These are phyloP conservation scores for Cariama cristata DNA, from an alignment of 2,113 vertebrate species.

Conservation along the genomic window DNA sequence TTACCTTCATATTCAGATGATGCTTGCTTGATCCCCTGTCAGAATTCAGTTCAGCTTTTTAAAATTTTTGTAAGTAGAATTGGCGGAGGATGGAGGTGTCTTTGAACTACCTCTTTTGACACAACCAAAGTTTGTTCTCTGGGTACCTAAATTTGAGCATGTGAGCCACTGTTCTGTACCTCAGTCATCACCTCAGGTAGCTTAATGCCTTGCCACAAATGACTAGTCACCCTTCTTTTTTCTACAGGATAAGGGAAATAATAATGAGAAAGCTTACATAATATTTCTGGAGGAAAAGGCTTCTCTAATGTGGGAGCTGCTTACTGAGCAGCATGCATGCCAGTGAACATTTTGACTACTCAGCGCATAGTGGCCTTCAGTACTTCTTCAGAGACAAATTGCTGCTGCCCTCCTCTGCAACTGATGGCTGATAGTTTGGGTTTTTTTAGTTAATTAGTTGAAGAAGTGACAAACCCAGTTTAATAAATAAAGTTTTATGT, in stretches of 20 bases:
- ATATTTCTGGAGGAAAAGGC: neutral
- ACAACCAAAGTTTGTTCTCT: neutral
- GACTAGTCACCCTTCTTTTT: neutral
- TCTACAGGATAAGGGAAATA: neutral
- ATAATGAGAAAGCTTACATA: neutral
- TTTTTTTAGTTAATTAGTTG: neutral
- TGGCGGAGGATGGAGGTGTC: neutral
- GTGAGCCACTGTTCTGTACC: rapidly evolving
- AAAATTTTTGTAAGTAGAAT: neutral
- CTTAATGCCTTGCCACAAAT: neutral
- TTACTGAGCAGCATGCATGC: neutral
- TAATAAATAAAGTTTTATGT: neutral
- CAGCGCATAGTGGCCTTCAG: rapidly evolving
- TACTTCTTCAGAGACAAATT: neutral
- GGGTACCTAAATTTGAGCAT: neutral
- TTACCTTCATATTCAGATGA: neutral
- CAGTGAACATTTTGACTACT: neutral
- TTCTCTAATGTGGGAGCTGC: neutral
- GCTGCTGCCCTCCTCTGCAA: neutral
- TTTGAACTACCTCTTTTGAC: neutral
- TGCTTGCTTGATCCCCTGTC: neutral
- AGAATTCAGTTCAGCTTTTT: neutral
- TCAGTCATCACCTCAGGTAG: neutral
- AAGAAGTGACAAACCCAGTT: neutral
- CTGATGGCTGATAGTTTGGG: neutral